A percentile compares a stretch with the other conserved stretches of the same genome.
These are phyloP conservation scores for Brachionus asplanchnoidis DNA, from an alignment of 1,140 invertebrate genomes.

Conservation along the genomic window DNA sequence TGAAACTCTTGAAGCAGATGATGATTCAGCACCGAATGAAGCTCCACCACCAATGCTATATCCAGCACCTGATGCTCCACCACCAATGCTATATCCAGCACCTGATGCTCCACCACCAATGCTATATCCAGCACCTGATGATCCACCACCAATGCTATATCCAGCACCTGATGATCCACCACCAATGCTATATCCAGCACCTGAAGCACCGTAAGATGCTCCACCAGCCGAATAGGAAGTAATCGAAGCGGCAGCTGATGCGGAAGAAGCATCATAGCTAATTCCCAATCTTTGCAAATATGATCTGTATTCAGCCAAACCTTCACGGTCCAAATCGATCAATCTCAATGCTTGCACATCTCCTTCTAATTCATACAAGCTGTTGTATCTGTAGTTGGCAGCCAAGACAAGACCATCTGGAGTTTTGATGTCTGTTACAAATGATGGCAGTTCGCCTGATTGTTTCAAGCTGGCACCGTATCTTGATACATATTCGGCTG, in stretches of 20 bases:
- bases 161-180: neutral
- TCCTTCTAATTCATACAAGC: constrained; percentile 19
- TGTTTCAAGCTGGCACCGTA: constrained; percentile 30
- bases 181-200: neutral
- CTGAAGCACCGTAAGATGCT: neutral
- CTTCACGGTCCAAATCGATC: constrained; percentile 23
- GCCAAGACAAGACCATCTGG: constrained; percentile 11
- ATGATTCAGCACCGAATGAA: neutral
- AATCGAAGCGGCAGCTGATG: neutral
- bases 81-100: neutral
- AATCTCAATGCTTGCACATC: constrained; percentile 30
- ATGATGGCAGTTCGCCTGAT: neutral
- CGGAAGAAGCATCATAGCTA: constrained; percentile 21
- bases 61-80: neutral
- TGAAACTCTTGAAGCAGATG: neutral
- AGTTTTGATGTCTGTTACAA: constrained; percentile 12
- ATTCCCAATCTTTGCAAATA: constrained; percentile 38
- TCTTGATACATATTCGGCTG: constrained; percentile 14
- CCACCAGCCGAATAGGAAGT: neutral
- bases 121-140: neutral
- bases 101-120: neutral
- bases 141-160: neutral
- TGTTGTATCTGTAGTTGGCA: constrained; percentile 40
- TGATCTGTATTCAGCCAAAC: constrained; percentile 33
- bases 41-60: neutral